These are phyloP conservation scores for Polydrusus tereticollis DNA, from an alignment of 2,888 invertebrate genomes.

Conservation along the genomic window DNA sequence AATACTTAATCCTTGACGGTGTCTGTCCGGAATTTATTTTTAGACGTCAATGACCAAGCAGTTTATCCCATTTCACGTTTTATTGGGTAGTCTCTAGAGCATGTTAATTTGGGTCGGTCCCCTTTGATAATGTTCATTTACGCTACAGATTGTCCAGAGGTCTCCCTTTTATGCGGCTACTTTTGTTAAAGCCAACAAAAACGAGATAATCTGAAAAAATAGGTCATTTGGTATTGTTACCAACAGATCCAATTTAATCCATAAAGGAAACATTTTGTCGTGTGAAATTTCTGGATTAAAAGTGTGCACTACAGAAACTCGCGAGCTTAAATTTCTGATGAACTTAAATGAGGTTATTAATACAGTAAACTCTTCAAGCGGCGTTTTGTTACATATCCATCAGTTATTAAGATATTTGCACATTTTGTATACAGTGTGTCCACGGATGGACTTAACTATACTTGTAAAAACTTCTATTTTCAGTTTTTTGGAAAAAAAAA, in stretches of 20 bases:
- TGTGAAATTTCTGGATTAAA: too few species aligned
- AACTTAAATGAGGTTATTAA: too few species aligned
- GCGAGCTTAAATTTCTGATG: too few species aligned
- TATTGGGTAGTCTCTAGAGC: constrained; percentile 14
- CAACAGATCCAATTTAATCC: not conserved
- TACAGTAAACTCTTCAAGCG: too few species aligned
- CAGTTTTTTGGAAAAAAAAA: too few species aligned
- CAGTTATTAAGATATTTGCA: too few species aligned
- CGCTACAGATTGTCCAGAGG: constrained; percentile 9
- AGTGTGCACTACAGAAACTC: too few species aligned
- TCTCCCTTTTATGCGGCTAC: not conserved
- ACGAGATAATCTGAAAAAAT: constrained; percentile 14
- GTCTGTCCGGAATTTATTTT: constrained; percentile 2
- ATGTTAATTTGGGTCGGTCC: constrained; percentile 16
- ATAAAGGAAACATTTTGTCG: not conserved
- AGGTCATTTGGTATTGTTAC: not conserved
- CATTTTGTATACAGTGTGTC: too few species aligned
- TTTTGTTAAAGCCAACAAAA: constrained; percentile 11
- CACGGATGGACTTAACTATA: too few species aligned
- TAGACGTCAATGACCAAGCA: constrained; percentile 16
- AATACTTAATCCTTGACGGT: not conserved
- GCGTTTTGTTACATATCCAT: too few species aligned
- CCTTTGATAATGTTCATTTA: constrained; percentile 20
- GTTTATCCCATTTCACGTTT: constrained; percentile 19
- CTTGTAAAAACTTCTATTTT: too few species aligned